phyloP scores from a whole-genome alignment of 2,113 vertebrate species.

The Amphilophus citrinellus region DNA sequence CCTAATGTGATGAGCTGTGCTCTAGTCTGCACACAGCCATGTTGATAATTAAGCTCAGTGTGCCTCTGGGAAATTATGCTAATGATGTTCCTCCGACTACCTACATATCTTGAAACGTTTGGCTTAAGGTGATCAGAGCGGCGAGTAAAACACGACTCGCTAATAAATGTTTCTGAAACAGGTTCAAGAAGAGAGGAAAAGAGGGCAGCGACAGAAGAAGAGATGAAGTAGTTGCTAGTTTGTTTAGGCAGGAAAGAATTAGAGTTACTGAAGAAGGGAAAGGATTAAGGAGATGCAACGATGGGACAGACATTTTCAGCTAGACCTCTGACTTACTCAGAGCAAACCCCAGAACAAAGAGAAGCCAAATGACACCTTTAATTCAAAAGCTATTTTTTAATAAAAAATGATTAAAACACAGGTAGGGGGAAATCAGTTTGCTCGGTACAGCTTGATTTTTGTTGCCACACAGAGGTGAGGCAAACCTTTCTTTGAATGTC shows the following conservation, averaged over 20 bases:
- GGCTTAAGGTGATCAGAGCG: conserved; percentile 58
- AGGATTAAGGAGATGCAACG: background rate
- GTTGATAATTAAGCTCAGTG: conserved; percentile 76
- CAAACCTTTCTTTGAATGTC: background rate
- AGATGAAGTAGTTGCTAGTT: background rate
- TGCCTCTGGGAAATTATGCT: conserved; percentile 80
- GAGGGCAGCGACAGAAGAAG: background rate
- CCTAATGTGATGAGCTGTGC: conserved; percentile 74
- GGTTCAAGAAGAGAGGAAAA: background rate
- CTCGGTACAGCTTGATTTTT: background rate
- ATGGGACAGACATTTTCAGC: background rate
- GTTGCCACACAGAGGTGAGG: background rate
- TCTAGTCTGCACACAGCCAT: conserved; percentile 67
- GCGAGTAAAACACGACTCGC: background rate
- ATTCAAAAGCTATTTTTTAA: background rate
- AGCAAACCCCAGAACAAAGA: background rate
- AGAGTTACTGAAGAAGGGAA: background rate
- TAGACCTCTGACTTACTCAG: background rate
- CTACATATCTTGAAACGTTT: conserved; percentile 56
- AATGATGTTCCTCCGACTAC: conserved; percentile 63
- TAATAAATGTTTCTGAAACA: conserved; percentile 19
- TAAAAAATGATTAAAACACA: background rate
- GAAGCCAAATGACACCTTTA: background rate
- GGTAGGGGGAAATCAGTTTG: background rate
- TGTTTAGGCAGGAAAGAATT: background rate